These are phyloP conservation scores for Epinephelus awoara DNA, from an alignment of 2,797 vertebrate genomes.

Conservation along the genomic window DNA sequence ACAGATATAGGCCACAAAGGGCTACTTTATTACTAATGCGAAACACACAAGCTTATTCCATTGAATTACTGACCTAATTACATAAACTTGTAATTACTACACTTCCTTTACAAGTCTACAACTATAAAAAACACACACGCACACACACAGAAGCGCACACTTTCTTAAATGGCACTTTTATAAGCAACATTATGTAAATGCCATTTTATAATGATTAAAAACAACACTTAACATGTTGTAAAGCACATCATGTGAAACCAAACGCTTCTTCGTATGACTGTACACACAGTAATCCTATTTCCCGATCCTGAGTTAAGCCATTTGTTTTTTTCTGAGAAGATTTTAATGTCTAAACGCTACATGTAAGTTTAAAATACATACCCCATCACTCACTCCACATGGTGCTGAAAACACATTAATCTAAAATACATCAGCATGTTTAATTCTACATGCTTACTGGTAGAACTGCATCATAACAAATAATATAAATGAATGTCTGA, in stretches of 20 bases:
- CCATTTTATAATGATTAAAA: slow-evolving; percentile 46
- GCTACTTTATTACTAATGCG: slow-evolving; percentile 70
- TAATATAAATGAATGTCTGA: slow-evolving; percentile 7
- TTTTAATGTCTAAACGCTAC: not conserved
- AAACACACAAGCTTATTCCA: slow-evolving; percentile 65
- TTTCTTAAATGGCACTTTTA: slow-evolving; percentile 45
- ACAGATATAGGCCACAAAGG: slow-evolving; percentile 81
- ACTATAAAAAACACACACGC: slow-evolving; percentile 46
- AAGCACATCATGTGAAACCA: slow-evolving; percentile 1
- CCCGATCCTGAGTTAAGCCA: not conserved
- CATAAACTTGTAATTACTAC: slow-evolving; percentile 72
- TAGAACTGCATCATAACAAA: slow-evolving; percentile 1
- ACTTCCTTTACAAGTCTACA: slow-evolving; percentile 55
- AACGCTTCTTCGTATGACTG: not conserved
- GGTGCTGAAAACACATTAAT: slow-evolving; percentile 15
- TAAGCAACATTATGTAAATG: slow-evolving; percentile 44
- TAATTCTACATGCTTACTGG: slow-evolving; percentile 20
- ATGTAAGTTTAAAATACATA: slow-evolving; percentile 3
- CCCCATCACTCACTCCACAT: not conserved
- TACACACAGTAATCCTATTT: not conserved
- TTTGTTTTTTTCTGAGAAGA: not conserved
- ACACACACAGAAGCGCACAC: slow-evolving; percentile 27
- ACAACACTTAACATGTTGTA: slow-evolving; percentile 35
- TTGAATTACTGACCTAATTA: slow-evolving; percentile 79
- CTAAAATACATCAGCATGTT: slow-evolving; percentile 25